Evolutionary conservation across 2,888 invertebrate genomes (phyloP), one percentile per base, ranked within the genome.

Genomic region (Agriopis aurantiaria): DNA sequence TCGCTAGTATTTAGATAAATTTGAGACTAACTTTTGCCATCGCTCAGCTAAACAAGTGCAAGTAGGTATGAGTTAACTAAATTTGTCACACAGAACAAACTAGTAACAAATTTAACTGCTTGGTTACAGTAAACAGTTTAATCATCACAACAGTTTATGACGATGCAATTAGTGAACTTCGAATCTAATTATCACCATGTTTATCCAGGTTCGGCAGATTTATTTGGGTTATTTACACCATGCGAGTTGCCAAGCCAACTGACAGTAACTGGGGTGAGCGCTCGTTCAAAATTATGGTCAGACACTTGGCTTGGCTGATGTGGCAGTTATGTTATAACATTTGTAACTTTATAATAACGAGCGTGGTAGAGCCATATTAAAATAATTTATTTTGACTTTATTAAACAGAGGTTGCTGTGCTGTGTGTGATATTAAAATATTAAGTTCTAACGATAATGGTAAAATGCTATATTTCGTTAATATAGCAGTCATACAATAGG

Each of bases 181-280:
- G 41, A 61, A 57, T 62, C 61, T 68, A 57, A 68, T 68, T 68
- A 68, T 57, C 62, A 46, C 57, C 48, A 61, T 57, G 67, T 68
- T 62, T 68, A 62, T 62, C 67, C 67, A 62, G 51, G 57, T 52
- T 68, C 8, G 51, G 14, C 43, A 61, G 67, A 68, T 68, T 68
- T 68, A 61, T 61, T 11, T 40, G 11, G 33, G 9, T 48, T 49
- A 61, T 67, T 67, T 48, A 60, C 66, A 66, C n/a, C 53, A 33
- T 40, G 62, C 53, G 45, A 62, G 62, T 55, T 45, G 62, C 23
- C 46, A 33, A 53, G 46, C 45, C 45, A 53, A 53, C 33, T 43
- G 52, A 49, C 40, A 52, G 61, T 49, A 17, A 14, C 43, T 52
- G 61, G 23, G 33, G 59, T 8, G 33, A 48, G 48, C 33, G 41